Evolutionary conservation across 2,888 invertebrate species (phyloP).

Genomic region (Acanthosoma haemorrhoidale): DNA sequence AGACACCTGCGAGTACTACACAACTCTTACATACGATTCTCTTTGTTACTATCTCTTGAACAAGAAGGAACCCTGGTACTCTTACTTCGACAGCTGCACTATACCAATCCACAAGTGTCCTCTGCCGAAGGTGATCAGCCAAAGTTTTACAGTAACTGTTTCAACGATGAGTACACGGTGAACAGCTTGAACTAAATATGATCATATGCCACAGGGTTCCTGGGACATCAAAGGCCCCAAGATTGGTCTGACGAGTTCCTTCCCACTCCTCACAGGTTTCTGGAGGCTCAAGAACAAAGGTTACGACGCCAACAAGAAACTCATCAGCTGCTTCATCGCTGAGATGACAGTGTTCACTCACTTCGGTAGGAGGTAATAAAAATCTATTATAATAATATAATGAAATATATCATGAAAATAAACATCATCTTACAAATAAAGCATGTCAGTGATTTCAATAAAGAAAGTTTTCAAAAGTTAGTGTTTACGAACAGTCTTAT

Average conservation of each 20-base stretch:
- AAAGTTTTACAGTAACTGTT: neutral
- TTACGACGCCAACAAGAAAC: slow-evolving; percentile 1
- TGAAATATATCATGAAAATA: too few species aligned
- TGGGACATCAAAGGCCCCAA: slow-evolving; percentile 12
- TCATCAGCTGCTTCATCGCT: slow-evolving; percentile 5
- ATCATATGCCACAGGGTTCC: neutral
- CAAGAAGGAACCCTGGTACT: neutral
- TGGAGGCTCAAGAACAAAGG: slow-evolving; percentile 9
- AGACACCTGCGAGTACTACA: slow-evolving; percentile 30
- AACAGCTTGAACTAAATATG: too few species aligned
- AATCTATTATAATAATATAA: too few species aligned
- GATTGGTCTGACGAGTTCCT: neutral
- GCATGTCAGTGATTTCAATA: too few species aligned
- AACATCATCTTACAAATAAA: too few species aligned
- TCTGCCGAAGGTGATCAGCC: neutral
- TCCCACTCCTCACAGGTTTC: slow-evolving; percentile 13
- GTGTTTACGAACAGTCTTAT: too few species aligned
- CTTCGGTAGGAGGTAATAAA: neutral
- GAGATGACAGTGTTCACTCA: neutral
- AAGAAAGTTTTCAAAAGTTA: too few species aligned
- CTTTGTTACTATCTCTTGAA: neutral
- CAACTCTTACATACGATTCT: neutral
- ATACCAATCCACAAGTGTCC: neutral
- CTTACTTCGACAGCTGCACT: neutral
- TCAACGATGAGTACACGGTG: too few species aligned